Evolutionary conservation across 2,797 vertebrate species (phyloP).

Genomic region (Myripristis murdjan): DNA sequence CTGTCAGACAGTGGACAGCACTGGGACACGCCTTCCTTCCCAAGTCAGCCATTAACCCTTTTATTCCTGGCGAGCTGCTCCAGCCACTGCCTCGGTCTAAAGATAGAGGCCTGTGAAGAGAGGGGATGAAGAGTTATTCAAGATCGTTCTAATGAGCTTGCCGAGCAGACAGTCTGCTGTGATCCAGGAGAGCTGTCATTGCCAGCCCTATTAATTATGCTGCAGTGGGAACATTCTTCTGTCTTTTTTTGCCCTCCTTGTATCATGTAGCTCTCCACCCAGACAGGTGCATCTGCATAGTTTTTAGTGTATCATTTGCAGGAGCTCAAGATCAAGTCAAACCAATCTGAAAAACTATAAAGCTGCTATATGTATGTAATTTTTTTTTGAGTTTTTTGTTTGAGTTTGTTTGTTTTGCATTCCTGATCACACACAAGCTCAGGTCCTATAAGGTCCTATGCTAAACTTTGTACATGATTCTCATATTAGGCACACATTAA

Average conservation of each 20-base stretch:
- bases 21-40: slow-evolving; percentile 66
- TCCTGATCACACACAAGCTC: background rate
- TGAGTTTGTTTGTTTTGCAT: background rate
- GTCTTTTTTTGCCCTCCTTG: slow-evolving; percentile 6
- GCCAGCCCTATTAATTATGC: slow-evolving; percentile 31
- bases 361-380: background rate
- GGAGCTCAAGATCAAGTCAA: background rate
- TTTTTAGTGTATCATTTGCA: background rate
- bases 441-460: too few species aligned
- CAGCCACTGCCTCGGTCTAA: slow-evolving; percentile 27
- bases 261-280: slow-evolving; percentile 2
- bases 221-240: slow-evolving; percentile 8
- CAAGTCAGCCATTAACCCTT: slow-evolving; percentile 72
- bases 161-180: slow-evolving; percentile 23
- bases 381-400: background rate
- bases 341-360: background rate
- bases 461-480: background rate
- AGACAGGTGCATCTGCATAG: slow-evolving; percentile 13
- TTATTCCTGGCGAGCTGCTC: slow-evolving; percentile 41
- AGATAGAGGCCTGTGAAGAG: slow-evolving; percentile 26
- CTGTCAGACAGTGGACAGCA: slow-evolving; percentile 63
- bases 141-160: slow-evolving; percentile 30
- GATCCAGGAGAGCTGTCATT: slow-evolving; percentile 11
- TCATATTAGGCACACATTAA: background rate
- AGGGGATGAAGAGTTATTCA: slow-evolving; percentile 24